Evolutionary conservation across 1,140 invertebrate genomes (phyloP).

Genomic region (Drosophila teissieri): DNA sequence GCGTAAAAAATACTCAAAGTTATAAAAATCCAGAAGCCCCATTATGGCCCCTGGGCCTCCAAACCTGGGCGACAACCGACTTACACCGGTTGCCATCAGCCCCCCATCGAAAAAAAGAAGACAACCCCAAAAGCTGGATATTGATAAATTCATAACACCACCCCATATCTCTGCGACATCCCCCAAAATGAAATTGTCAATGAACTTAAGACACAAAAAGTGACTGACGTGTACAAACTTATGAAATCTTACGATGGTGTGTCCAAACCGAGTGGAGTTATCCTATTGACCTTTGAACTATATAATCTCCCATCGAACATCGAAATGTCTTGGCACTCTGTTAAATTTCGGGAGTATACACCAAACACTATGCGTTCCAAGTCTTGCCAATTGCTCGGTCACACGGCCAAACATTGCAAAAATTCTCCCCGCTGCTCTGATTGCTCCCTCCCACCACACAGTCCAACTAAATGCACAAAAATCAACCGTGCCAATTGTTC

Average conservation of each 20-base stretch:
- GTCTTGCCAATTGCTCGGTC: not conserved
- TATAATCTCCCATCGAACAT: not conserved
- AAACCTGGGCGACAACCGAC: constrained; percentile 5
- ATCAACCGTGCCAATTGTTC: constrained; percentile 1
- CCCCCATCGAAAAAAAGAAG: constrained; percentile 12
- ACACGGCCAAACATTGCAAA: not conserved
- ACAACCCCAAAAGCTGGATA: constrained; percentile 4
- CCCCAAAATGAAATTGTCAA: constrained; percentile 6
- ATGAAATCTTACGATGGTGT: constrained; percentile 6
- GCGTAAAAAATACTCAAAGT: too few species aligned
- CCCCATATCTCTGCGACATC: not conserved
- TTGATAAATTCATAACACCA: not conserved
- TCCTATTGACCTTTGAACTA: constrained; percentile 1
- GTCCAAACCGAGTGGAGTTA: not conserved
- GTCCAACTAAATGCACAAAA: not conserved
- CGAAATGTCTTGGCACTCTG: not conserved
- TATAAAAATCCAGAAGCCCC: not conserved
- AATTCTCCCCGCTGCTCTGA: not conserved
- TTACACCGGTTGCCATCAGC: constrained; percentile 8
- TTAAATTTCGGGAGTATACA: constrained; percentile 2
- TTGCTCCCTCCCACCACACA: not conserved
- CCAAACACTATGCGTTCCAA: constrained; percentile 1
- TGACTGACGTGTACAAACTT: constrained; percentile 3
- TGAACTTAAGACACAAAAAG: constrained; percentile 10
- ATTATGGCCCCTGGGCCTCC: not conserved